These are phyloP conservation scores for Syrphus vitripennis DNA, from an alignment of 2,888 invertebrate species.

Conservation along the genomic window DNA sequence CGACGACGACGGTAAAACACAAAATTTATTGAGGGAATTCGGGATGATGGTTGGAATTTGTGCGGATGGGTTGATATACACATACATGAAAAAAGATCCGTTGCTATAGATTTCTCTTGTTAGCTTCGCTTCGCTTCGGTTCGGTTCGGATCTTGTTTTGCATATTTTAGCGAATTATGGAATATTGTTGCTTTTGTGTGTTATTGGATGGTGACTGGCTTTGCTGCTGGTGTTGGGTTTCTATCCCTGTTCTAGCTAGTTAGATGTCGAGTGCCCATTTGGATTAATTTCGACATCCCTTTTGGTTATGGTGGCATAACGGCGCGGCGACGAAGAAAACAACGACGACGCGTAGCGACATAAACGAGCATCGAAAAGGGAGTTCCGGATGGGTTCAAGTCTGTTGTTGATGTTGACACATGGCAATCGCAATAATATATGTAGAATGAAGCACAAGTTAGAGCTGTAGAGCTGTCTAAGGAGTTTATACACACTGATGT, in stretches of 20 bases:
- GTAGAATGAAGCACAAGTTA: background rate
- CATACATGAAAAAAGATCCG: background rate
- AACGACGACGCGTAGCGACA: constrained; percentile 19
- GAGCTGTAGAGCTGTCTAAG: constrained; percentile 19
- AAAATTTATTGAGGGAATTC: constrained; percentile 59
- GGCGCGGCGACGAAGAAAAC: background rate
- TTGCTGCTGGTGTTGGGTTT: background rate
- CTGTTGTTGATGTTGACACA: constrained; percentile 61
- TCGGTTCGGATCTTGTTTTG: constrained; percentile 55
- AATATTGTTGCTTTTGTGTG: constrained; percentile 40
- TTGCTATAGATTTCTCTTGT: constrained; percentile 4
- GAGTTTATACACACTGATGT: background rate
- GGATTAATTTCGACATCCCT: constrained; percentile 31
- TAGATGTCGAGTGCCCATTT: constrained; percentile 52
- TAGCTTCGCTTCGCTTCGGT: too few species aligned
- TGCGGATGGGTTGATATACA: background rate
- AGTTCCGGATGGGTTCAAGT: constrained; percentile 35
- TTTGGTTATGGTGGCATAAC: background rate
- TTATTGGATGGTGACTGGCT: background rate
- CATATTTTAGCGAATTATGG: constrained; percentile 66
- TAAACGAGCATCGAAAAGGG: constrained; percentile 26
- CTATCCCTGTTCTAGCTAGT: background rate
- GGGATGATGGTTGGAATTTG: constrained; percentile 9
- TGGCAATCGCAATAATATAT: constrained; percentile 14
- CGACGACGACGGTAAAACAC: constrained; percentile 6